phyloP scores from a whole-genome alignment of 1,140 invertebrate genomes.

The Habropoda laboriosa region DNA sequence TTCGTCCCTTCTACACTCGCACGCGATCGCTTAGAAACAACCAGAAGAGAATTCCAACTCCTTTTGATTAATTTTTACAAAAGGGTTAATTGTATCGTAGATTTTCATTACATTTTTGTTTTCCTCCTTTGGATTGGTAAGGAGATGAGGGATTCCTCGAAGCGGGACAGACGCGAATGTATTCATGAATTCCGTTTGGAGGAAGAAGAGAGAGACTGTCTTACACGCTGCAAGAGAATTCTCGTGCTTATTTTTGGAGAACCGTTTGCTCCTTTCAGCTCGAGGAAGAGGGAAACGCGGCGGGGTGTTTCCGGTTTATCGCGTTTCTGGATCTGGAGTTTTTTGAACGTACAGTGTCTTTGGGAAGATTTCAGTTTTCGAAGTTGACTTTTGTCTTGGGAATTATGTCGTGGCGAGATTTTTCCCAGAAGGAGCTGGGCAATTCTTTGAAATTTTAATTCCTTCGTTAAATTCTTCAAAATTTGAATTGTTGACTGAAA shows the following conservation, averaged over 20 bases:
- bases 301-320: too few relatives aligned
- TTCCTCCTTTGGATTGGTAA: neutral
- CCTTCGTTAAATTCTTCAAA: too few relatives aligned
- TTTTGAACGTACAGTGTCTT: too few relatives aligned
- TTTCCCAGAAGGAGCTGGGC: too few relatives aligned
- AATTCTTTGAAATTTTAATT: too few relatives aligned
- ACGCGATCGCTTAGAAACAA: neutral
- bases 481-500: too few relatives aligned
- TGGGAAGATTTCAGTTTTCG: too few relatives aligned
- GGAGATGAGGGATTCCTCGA: neutral
- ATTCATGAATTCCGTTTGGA: neutral
- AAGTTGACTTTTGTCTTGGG: too few relatives aligned
- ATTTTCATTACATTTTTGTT: neutral
- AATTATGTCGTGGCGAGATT: too few relatives aligned
- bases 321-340: too few relatives aligned
- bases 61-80: neutral
- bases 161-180: neutral
- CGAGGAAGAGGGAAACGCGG: too few relatives aligned
- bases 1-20: neutral
- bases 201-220: neutral
- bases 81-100: neutral
- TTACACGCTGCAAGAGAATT: neutral
- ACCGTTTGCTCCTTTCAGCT: neutral
- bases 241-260: constrained; percentile 3
- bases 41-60: neutral